These are phyloP conservation scores for Drosophila navojoa DNA, from an alignment of 1,140 invertebrate species.

Conservation along the genomic window DNA sequence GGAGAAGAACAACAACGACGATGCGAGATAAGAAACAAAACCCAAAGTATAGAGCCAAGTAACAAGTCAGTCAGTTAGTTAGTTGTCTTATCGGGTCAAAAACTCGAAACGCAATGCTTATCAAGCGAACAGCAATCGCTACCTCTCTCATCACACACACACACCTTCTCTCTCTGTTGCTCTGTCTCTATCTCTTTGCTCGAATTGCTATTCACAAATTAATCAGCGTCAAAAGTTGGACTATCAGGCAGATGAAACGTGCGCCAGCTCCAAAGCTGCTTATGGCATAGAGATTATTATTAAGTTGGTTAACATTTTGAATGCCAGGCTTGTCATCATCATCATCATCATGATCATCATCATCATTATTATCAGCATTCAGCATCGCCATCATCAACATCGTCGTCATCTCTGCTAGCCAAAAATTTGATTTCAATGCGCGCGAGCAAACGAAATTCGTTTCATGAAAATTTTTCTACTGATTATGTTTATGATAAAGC, in stretches of 20 bases:
- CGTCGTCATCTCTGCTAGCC: background rate
- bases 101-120: slow-evolving; percentile 26
- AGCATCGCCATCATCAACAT: background rate
- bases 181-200: background rate
- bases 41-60: background rate
- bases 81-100: slow-evolving; percentile 25
- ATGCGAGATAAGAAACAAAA: slow-evolving; percentile 28
- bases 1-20: slow-evolving; percentile 2
- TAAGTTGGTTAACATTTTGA: slow-evolving; percentile 38
- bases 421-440: slow-evolving; percentile 19
- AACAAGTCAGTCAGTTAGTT: background rate
- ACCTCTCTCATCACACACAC: background rate
- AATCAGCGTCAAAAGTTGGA: slow-evolving; percentile 44
- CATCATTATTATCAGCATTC: background rate
- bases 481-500: slow-evolving; percentile 31
- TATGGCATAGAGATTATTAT: slow-evolving; percentile 27
- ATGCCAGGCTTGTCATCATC: background rate
- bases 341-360: background rate
- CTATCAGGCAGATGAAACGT: slow-evolving; percentile 40
- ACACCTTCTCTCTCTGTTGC: background rate
- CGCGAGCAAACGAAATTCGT: background rate
- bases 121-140: background rate
- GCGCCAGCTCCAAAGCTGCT: slow-evolving; percentile 18
- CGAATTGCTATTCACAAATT: slow-evolving; percentile 28
- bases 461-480: background rate